These are phyloP conservation scores for Octonoba sinensis DNA, from an alignment of 2,888 invertebrate genomes.

Conservation along the genomic window DNA sequence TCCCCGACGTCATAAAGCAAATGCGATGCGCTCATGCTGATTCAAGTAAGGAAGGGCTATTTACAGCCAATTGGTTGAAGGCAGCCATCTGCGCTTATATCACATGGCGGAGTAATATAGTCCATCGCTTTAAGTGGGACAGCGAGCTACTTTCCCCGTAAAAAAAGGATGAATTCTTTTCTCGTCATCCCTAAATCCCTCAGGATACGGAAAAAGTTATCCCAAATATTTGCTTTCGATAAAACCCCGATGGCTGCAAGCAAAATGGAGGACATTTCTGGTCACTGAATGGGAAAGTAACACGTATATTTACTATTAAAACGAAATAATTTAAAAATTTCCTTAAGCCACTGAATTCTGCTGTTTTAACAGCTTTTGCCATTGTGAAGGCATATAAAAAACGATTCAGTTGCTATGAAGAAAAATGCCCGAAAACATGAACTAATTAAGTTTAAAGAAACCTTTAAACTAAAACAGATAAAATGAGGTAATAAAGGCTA, in stretches of 20 bases:
- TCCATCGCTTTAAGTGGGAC: constrained; percentile 47
- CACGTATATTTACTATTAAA: no score
- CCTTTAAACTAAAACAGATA: no score
- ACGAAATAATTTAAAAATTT: no score
- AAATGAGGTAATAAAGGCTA: no score
- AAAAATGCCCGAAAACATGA: no score
- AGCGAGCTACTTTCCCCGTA: constrained; percentile 12
- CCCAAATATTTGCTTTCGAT: constrained; percentile 13
- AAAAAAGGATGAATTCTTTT: constrained; percentile 21
- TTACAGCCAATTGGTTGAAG: constrained; percentile 32
- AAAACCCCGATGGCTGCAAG: neutral
- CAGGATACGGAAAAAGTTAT: neutral
- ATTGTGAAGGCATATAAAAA: no score
- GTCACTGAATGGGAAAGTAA: neutral
- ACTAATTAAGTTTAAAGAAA: no score
- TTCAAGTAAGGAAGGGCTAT: constrained; percentile 27
- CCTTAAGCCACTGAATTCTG: no score
- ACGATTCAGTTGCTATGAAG: no score
- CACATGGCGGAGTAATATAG: constrained; percentile 23
- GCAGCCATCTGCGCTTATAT: constrained; percentile 21
- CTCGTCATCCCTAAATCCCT: constrained; percentile 6
- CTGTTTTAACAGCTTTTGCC: no score
- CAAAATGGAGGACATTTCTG: constrained; percentile 25
- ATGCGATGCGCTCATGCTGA: constrained; percentile 5
- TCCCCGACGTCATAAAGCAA: no score